Percentiles rank a stretch among this genome's conserved stretches.
phyloP scores from a whole-genome alignment of 1,140 invertebrate genomes.

The Latrodectus geometricus region DNA sequence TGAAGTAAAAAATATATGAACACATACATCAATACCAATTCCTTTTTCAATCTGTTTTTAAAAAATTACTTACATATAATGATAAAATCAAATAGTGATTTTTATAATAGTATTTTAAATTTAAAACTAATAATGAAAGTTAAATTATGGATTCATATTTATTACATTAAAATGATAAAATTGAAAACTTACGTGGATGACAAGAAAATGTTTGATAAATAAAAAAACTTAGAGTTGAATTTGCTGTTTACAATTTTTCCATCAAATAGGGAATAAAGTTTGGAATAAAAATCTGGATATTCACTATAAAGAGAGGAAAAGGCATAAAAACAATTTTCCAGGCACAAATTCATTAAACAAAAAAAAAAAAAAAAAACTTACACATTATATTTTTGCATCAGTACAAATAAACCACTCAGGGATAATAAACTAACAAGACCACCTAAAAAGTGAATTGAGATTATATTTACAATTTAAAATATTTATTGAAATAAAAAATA shows the following conservation, averaged over 20 bases:
- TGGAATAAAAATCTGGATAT: slow-evolving; percentile 94
- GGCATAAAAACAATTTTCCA: slow-evolving; percentile 36
- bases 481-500: neutral
- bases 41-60: no score
- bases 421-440: slow-evolving; percentile 89
- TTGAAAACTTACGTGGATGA: slow-evolving; percentile 82
- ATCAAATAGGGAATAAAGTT: slow-evolving; percentile 92
- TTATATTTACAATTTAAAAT: slow-evolving; percentile 49
- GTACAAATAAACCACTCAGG: slow-evolving; percentile 90
- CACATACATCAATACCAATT: no score
- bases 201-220: slow-evolving; percentile 89
- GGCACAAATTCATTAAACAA: slow-evolving; percentile 26
- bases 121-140: no score
- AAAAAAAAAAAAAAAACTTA: slow-evolving; percentile 68
- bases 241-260: slow-evolving; percentile 90
- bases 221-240: slow-evolving; percentile 85
- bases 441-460: slow-evolving; percentile 71
- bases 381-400: slow-evolving; percentile 92
- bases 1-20: no score
- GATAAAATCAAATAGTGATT: no score
- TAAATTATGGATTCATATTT: no score
- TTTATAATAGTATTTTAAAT: no score
- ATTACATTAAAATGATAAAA: neutral
- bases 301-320: slow-evolving; percentile 74
- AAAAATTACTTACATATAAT: no score